A percentile compares a stretch with the other conserved stretches of the same genome.
phyloP scores from a whole-genome alignment of 2,888 invertebrate species.

The Melieria omissa region DNA sequence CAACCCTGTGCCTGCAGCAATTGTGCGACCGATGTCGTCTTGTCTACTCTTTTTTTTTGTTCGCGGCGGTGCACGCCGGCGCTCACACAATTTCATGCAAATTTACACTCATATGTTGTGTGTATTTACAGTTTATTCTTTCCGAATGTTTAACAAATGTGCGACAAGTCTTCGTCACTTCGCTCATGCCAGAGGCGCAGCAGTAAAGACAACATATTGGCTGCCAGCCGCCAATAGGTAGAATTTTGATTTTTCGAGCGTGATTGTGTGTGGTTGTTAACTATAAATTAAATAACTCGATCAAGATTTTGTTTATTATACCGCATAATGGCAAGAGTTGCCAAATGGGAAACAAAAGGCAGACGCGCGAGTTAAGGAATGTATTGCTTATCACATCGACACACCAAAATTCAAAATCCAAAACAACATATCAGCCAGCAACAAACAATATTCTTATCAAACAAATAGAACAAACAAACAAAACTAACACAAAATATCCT shows the following conservation, averaged over 20 bases:
- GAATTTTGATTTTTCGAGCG: neutral
- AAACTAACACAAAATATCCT: no score
- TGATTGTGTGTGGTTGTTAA: neutral
- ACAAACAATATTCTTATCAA: no score
- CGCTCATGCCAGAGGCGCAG: neutral
- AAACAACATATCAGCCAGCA: no score
- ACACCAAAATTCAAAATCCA: no score
- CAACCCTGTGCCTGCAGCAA: no score
- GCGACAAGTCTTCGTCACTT: neutral
- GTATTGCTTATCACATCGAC: no score
- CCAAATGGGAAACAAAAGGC: no score
- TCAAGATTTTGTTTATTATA: neutral
- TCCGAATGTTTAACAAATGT: constrained; percentile 6
- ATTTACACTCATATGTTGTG: neutral
- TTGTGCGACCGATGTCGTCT: no score
- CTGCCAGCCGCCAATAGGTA: neutral
- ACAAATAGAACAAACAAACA: no score
- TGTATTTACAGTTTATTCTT: neutral
- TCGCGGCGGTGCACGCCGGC: no score
- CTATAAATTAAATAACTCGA: constrained; percentile 1
- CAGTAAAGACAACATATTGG: neutral
- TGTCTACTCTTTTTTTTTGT: no score
- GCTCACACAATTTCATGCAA: neutral
- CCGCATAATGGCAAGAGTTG: neutral
- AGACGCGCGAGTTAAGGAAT: no score